phyloP scores from a whole-genome alignment of 2,113 vertebrate genomes.

The Chaenocephalus aceratus region DNA sequence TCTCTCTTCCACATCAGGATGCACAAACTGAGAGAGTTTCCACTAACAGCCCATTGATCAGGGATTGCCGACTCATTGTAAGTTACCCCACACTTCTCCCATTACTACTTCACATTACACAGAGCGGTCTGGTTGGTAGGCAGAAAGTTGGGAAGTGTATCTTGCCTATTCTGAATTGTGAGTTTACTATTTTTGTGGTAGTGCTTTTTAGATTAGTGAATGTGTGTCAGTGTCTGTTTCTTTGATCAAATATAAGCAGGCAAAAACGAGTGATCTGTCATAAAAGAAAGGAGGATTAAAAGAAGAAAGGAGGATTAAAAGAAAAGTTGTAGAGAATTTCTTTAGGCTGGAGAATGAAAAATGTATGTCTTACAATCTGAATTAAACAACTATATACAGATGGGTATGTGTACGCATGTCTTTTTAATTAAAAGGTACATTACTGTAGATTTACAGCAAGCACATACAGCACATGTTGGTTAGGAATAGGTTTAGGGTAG shows the following conservation, averaged over 20 bases:
- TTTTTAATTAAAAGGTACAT: neutral
- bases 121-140: constrained; percentile 37
- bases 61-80: constrained; percentile 69
- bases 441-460: neutral
- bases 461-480: neutral
- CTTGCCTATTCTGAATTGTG: neutral
- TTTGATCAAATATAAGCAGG: neutral
- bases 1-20: constrained; percentile 74
- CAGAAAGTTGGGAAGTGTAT: constrained; percentile 14
- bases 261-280: neutral
- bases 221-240: neutral
- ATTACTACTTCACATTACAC: constrained; percentile 65
- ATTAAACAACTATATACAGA: neutral
- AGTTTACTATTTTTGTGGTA: neutral
- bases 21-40: constrained; percentile 60
- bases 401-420: neutral
- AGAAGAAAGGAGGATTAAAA: neutral
- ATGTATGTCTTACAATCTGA: neutral
- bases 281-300: no score
- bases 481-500: neutral
- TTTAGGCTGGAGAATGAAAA: neutral
- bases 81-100: constrained; percentile 53
- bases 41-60: constrained; percentile 75
- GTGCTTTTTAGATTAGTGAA: neutral
- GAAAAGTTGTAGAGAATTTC: neutral